Evolutionary conservation across 2,888 invertebrate species (phyloP).

Genomic region (Azorinus chamasolen): DNA sequence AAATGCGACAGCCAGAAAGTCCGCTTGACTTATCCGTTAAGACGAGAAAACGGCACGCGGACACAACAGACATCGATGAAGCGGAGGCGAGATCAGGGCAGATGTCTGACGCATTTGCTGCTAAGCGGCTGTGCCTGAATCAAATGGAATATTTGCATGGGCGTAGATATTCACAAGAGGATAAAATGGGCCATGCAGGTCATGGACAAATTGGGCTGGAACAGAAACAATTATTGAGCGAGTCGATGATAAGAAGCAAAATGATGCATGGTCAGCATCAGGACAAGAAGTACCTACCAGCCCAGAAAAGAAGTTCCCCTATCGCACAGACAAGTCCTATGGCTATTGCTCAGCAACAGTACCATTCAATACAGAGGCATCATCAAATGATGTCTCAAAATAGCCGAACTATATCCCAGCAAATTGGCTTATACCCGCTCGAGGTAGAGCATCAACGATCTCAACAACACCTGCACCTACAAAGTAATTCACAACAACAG

Average conservation of each 20-base stretch:
- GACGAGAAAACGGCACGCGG: conserved; percentile 71
- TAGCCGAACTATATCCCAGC: no score
- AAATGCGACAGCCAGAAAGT: conserved; percentile 66
- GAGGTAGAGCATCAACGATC: not conserved
- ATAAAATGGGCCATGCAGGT: no score
- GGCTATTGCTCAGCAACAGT: conserved; percentile 37
- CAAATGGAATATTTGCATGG: no score
- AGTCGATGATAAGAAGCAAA: conserved; percentile 2
- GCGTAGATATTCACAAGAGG: no score
- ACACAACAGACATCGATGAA: conserved; percentile 63
- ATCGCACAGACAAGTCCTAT: conserved; percentile 21
- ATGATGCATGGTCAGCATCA: conserved; percentile 6
- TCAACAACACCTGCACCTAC: not conserved
- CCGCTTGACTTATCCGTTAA: conserved; percentile 76
- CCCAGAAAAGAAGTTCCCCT: not conserved
- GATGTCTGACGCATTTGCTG: conserved; percentile 15
- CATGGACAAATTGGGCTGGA: not conserved
- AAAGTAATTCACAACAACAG: not conserved
- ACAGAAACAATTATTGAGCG: not conserved
- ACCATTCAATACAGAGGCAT: conserved; percentile 31
- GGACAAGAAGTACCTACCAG: not conserved
- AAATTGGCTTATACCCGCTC: no score
- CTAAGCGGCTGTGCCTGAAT: conserved; percentile 42
- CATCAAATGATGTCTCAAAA: conserved; percentile 16
- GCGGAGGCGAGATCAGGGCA: conserved; percentile 19